A percentile compares a stretch with the other conserved stretches of the same genome.
These are phyloP conservation scores for Leiothrix lutea DNA, from an alignment of 2,113 vertebrate species.

Conservation along the genomic window DNA sequence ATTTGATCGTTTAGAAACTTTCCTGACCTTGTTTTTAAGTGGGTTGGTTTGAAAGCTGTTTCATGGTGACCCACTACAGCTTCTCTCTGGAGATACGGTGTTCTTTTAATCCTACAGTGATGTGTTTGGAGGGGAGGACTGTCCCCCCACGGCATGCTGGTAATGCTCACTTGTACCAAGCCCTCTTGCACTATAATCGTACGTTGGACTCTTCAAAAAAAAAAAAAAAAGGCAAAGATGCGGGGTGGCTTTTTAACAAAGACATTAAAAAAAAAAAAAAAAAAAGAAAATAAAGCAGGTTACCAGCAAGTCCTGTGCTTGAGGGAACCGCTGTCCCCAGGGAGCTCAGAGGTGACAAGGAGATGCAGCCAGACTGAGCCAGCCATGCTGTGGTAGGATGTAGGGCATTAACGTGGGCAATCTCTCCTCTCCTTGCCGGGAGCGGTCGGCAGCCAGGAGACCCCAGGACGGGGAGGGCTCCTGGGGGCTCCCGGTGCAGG, in stretches of 20 bases:
- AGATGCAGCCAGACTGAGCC: neutral
- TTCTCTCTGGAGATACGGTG: constrained; percentile 24
- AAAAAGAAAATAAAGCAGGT: neutral
- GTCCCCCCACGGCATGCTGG: constrained; percentile 35
- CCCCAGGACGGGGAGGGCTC: neutral
- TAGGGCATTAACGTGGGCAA: constrained; percentile 3
- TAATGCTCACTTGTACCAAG: constrained; percentile 56
- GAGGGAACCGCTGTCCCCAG: neutral
- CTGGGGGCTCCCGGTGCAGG: neutral
- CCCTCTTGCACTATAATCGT: constrained; percentile 39
- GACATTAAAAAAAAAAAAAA: neutral
- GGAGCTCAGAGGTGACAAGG: neutral
- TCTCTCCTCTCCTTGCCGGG: neutral
- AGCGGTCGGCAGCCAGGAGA: neutral
- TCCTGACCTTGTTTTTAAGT: constrained; percentile 46
- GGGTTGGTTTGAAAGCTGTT: neutral
- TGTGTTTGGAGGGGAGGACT: constrained; percentile 42
- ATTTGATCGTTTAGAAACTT: constrained; percentile 56
- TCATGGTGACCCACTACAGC: neutral
- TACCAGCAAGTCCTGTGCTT: neutral
- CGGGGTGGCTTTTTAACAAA: neutral
- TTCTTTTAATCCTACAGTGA: constrained; percentile 55
- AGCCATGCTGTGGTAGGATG: neutral
- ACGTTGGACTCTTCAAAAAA: constrained; percentile 23
- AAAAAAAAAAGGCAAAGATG: neutral